Evolutionary conservation across 2,888 invertebrate genomes (phyloP).

Genomic region (Melangyna quadrimaculata): DNA sequence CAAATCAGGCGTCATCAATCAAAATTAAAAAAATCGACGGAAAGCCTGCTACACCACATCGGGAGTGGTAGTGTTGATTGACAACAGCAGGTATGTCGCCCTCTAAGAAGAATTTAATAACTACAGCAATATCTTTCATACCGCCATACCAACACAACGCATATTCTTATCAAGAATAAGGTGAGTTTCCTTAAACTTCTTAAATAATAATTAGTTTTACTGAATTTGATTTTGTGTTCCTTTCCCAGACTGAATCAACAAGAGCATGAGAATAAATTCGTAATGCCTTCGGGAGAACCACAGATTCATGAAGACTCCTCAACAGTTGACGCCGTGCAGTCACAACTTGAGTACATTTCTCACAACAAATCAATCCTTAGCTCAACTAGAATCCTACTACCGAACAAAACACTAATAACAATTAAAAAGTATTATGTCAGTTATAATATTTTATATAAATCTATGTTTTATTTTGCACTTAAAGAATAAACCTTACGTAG

Average conservation of each 20-base stretch:
- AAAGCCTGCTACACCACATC: constrained; percentile 83
- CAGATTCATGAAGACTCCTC: constrained; percentile 22
- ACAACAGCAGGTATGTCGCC: constrained; percentile 52
- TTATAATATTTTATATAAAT: no score
- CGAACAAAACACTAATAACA: constrained; percentile 76
- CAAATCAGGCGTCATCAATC: constrained; percentile 80
- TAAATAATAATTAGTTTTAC: neutral
- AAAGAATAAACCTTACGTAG: constrained; percentile 55
- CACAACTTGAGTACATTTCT: constrained; percentile 59
- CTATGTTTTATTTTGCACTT: neutral
- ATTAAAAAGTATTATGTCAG: constrained; percentile 67
- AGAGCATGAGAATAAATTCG: constrained; percentile 62
- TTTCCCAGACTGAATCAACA: constrained; percentile 63
- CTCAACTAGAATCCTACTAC: constrained; percentile 75
- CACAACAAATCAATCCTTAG: constrained; percentile 73
- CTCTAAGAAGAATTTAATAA: constrained; percentile 56
- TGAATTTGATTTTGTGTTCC: neutral
- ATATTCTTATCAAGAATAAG: constrained; percentile 73
- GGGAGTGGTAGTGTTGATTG: constrained; percentile 52
- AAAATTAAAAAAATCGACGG: constrained; percentile 79
- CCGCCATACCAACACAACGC: constrained; percentile 62
- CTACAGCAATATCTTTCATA: constrained; percentile 40
- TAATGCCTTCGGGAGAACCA: constrained; percentile 45
- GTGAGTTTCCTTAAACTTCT: constrained; percentile 19
- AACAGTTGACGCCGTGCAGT: constrained; percentile 9